These are phyloP conservation scores for Tupaia chinensis DNA, from an alignment of 2,113 vertebrate genomes.

Conservation along the genomic window DNA sequence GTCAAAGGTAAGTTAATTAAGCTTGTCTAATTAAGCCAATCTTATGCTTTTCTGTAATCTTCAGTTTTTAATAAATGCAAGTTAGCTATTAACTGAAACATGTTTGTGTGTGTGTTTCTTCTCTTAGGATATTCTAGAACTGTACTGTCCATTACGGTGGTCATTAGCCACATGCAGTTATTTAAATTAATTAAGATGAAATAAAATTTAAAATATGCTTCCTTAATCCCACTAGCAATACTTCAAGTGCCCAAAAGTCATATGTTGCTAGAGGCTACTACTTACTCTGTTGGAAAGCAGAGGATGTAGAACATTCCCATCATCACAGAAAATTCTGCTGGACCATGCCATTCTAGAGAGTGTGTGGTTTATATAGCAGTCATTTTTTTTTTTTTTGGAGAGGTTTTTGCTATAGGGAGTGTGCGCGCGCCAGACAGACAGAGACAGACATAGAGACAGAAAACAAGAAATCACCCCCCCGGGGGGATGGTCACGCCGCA, in stretches of 20 bases:
- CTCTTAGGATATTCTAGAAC: conserved; percentile 1
- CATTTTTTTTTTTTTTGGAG: background rate
- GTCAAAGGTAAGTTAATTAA: conserved; percentile 71
- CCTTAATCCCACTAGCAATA: conserved; percentile 6
- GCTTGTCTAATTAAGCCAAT: conserved; percentile 65
- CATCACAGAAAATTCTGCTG: conserved; percentile 34
- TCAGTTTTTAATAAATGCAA: conserved; percentile 80
- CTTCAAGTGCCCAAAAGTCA: background rate
- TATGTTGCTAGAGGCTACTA: background rate
- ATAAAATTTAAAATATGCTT: conserved; percentile 6
- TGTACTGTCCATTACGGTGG: background rate
- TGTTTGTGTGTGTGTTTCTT: background rate
- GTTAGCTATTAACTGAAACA: conserved; percentile 65
- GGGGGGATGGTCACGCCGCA: no score
- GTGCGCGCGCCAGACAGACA: no score
- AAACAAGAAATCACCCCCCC: no score
- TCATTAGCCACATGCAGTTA: background rate
- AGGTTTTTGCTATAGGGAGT: no score
- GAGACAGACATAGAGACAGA: no score
- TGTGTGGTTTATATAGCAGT: background rate
- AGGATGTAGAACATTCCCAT: background rate
- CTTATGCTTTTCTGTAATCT: conserved; percentile 75
- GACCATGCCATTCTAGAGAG: background rate
- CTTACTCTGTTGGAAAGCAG: conserved; percentile 20
- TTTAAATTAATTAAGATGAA: conserved; percentile 43